These are phyloP conservation scores for Mesaphorura yosii DNA, from an alignment of 1,140 invertebrate species.

Conservation along the genomic window DNA sequence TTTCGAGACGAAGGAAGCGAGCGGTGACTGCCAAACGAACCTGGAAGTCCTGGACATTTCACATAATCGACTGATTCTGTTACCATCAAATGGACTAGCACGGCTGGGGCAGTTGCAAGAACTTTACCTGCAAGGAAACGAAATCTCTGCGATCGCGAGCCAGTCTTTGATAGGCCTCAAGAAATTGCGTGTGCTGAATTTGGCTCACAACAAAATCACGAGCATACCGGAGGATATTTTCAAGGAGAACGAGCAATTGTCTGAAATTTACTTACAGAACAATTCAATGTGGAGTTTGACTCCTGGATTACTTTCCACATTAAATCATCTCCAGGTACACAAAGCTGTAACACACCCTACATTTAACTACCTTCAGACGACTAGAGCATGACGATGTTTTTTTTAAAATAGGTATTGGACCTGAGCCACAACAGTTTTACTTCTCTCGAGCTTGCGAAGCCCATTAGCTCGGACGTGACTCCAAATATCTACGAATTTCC, in stretches of 20 bases:
- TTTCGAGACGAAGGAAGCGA: conserved; percentile 44
- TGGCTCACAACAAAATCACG: conserved; percentile 76
- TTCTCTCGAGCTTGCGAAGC: too few species aligned
- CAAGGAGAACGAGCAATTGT: conserved; percentile 60
- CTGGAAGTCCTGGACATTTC: conserved; percentile 71
- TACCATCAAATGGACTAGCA: conserved; percentile 66
- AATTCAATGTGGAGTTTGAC: conserved; percentile 72
- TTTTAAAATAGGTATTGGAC: too few species aligned
- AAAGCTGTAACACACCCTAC: too few species aligned
- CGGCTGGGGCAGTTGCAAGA: conserved; percentile 60
- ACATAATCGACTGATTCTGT: conserved; percentile 64
- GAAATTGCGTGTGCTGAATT: conserved; percentile 63
- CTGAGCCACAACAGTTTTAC: conserved; percentile 75
- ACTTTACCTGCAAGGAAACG: conserved; percentile 67
- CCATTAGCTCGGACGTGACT: too few species aligned
- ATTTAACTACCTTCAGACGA: too few species aligned
- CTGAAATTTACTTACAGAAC: conserved; percentile 75
- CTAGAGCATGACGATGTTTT: too few species aligned
- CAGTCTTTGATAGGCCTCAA: conserved; percentile 63
- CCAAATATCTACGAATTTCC: too few species aligned
- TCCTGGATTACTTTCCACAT: conserved; percentile 64
- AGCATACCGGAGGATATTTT: conserved; percentile 73
- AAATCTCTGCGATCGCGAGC: conserved; percentile 71
- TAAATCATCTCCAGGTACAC: conserved; percentile 71
- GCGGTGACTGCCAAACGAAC: conserved; percentile 68